Conservation (phyloP, 1,140 invertebrate species). For the Oncopeltus fasciatus region DNA sequence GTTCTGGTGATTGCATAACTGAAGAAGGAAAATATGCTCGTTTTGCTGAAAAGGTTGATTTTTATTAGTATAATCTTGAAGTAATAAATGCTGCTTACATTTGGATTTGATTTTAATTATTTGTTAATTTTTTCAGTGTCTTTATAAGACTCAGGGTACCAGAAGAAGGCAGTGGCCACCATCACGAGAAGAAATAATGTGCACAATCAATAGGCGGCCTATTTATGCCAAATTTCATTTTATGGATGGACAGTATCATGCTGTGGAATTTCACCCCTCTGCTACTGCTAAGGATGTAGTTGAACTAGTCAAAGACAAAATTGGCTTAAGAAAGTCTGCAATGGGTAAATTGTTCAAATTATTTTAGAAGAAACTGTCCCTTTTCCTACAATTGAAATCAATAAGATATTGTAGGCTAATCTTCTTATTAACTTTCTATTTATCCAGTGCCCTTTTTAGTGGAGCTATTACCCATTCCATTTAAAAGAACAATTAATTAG, state of each 20-base stretch:
- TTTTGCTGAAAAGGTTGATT: slow-evolving; percentile 72
- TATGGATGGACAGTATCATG: slow-evolving; percentile 88
- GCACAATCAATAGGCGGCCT: slow-evolving; percentile 75
- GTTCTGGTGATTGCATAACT: slow-evolving; percentile 72
- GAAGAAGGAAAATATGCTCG: slow-evolving; percentile 90
- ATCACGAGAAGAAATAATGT: slow-evolving; percentile 82
- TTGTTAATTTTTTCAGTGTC: slow-evolving; percentile 38
- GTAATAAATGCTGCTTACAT: not conserved
- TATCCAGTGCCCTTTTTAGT: no score
- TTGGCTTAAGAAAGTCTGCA: slow-evolving; percentile 70
- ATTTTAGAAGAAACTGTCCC: no score
- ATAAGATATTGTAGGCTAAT: no score
- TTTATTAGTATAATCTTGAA: slow-evolving; percentile 3
- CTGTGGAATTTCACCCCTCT: slow-evolving; percentile 86
- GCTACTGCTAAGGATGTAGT: slow-evolving; percentile 83
- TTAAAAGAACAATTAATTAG: no score
- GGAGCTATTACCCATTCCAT: no score
- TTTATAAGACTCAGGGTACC: slow-evolving; percentile 72
- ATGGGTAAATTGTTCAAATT: slow-evolving; percentile 48
- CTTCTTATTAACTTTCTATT: no score
- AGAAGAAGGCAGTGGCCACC: slow-evolving; percentile 79
- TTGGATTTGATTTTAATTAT: not conserved
- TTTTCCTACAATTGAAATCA: not conserved
- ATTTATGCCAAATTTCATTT: slow-evolving; percentile 85
- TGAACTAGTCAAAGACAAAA: slow-evolving; percentile 78